These are phyloP conservation scores for Cyclophora albipunctata DNA, from an alignment of 2,888 invertebrate species.

Conservation along the genomic window DNA sequence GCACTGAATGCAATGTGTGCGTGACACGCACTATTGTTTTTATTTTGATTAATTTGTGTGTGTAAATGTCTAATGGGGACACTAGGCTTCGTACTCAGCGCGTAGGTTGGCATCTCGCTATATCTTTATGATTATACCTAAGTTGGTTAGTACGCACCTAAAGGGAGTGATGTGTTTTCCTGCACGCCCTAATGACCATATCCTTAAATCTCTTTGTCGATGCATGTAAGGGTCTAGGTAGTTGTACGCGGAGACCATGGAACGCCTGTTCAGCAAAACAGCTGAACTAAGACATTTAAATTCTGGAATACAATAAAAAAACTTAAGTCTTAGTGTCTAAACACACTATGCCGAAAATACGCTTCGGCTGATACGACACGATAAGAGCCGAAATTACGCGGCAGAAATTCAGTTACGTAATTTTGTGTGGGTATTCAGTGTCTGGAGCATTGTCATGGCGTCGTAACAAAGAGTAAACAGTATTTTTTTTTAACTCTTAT, in stretches of 20 bases:
- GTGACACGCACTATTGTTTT: no score
- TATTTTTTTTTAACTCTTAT: not conserved
- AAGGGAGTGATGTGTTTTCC: slow-evolving; percentile 32
- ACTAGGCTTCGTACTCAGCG: no score
- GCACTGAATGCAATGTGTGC: no score
- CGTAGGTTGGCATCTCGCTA: no score
- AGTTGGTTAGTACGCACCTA: slow-evolving; percentile 12
- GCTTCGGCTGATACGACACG: not conserved
- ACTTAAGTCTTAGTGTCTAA: no score
- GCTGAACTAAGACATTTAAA: slow-evolving; percentile 30
- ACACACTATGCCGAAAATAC: not conserved
- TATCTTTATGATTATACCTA: no score
- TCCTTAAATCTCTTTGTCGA: slow-evolving; percentile 31
- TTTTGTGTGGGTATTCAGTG: no score
- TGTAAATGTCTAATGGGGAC: no score
- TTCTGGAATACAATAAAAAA: slow-evolving; percentile 26
- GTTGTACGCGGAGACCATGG: slow-evolving; percentile 37
- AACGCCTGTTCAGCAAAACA: slow-evolving; percentile 33
- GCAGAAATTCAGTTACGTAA: no score
- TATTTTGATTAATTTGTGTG: no score
- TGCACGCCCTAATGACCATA: slow-evolving; percentile 40
- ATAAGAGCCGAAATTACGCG: no score
- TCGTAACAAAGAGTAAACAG: not conserved
- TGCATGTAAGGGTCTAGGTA: slow-evolving; percentile 29
- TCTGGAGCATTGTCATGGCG: not conserved